Evolutionary conservation across 2,888 invertebrate species (phyloP), one percentile per base, ranked within the genome.

Genomic region (Dryobota labecula): DNA sequence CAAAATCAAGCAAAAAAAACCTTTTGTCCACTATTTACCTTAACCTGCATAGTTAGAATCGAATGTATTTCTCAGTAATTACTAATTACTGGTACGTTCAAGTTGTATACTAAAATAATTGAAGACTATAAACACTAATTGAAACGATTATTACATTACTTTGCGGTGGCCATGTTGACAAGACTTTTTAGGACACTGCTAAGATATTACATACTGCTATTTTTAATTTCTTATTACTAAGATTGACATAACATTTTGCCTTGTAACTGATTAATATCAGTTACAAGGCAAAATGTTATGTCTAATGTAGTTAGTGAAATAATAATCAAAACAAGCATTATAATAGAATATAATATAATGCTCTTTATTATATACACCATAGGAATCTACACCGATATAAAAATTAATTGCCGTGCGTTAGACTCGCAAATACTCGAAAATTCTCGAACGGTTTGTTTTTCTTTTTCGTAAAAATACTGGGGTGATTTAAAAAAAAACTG

Each of bases 41-140:
- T 73, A 73, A 73, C 73, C 73, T 73, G 65, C 15, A 45, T 73
- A 73, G 47, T 47, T 45, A 47, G 49, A 54, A 24, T 70, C 64
- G 60, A 71, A 51, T 56, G 41, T 71, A 60, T 66, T 75, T 66
- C 71, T 75, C 7, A 61, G 67, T 70, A 82, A 80, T 69, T 54
- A 58, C 2, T 70, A 43, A 75, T 63, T 63, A 69, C 41, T 24
- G 24, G 15, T 33, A 58, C 58, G 24, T 47, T 51, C 51, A 68
- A 57, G 53, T 30, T 64, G 30, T 54, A 41, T 36, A 72, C 47
- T 68, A 24, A 67, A 70, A 67, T 64, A 72, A 64, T 65, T 73
- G 24, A 79, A 56, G 53, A 71, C 70, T 43, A 61, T 74, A 68
- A 69, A 80, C 24, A 65, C 15, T 70, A 62, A 77, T 78, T 80